Conservation (phyloP, 53 echinoderm and acorn worm genomes). For the Henricia sp. region DNA sequence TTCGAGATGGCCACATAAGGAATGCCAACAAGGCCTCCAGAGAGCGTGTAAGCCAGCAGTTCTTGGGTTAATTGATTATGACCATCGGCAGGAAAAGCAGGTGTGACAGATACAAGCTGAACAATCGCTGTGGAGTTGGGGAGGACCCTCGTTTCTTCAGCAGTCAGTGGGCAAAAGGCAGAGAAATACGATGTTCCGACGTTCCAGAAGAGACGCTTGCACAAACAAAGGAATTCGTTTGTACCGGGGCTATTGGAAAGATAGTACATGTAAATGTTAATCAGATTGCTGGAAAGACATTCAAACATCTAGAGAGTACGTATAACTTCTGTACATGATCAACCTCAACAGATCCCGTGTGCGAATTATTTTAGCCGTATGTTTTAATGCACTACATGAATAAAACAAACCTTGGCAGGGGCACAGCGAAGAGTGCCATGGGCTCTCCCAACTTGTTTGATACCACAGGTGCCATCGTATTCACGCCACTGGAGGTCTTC, state of each 20-base stretch:
- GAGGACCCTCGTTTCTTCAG: slow-evolving; percentile 31
- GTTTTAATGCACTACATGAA: not conserved
- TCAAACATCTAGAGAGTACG: no score
- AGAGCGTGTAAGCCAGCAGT: slow-evolving; percentile 24
- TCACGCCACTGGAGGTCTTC: no score
- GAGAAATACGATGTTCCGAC: slow-evolving; percentile 44
- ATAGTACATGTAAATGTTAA: not conserved
- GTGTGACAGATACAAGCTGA: slow-evolving; percentile 38
- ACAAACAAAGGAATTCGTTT: slow-evolving; percentile 32
- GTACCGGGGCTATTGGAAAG: slow-evolving; percentile 13
- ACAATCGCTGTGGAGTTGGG: slow-evolving; percentile 26
- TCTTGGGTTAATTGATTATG: not conserved
- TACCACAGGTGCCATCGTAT: not conserved
- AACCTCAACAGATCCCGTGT: no score
- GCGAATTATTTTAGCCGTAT: not conserved
- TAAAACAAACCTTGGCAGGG: slow-evolving; percentile 46
- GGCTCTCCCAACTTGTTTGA: slow-evolving; percentile 26
- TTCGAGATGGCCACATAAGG: slow-evolving; percentile 34
- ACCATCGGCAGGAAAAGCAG: not conserved
- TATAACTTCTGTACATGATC: no score
- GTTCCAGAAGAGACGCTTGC: slow-evolving; percentile 53
- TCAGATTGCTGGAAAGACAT: not conserved
- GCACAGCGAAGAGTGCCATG: slow-evolving; percentile 45
- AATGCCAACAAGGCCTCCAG: slow-evolving; percentile 41
- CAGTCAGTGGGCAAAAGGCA: slow-evolving; percentile 42